Percentiles rank a stretch among this genome's conserved stretches.
Conservation (phyloP, 1,140 invertebrate genomes). For the Cydia fagiglandana region DNA sequence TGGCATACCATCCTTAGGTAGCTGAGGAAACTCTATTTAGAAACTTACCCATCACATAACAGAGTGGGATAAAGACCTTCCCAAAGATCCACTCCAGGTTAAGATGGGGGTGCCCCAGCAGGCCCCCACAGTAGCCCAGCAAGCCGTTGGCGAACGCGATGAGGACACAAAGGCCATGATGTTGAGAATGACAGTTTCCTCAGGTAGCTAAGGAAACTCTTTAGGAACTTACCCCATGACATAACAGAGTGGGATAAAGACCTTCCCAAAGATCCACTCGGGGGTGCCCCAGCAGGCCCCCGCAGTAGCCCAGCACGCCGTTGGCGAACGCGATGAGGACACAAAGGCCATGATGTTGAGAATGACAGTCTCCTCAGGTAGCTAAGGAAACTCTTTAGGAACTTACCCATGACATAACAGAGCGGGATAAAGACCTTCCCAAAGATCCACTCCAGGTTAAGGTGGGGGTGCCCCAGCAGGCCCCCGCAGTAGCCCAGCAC, state of each 20-base stretch:
- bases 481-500: conserved; percentile 89
- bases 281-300: conserved; percentile 84
- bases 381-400: no score
- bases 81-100: conserved; percentile 87
- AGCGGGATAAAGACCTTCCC: conserved; percentile 93
- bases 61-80: conserved; percentile 92
- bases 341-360: conserved; percentile 96
- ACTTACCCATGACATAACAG: conserved; percentile 83
- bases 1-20: no score
- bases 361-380: no score
- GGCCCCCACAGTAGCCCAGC: conserved; percentile 87
- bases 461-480: conserved; percentile 83
- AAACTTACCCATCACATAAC: conserved; percentile 81
- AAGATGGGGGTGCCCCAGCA: conserved; percentile 83
- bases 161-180: conserved; percentile 94
- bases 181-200: no score
- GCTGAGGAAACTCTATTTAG: no score
- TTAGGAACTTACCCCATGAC: conserved; percentile 75
- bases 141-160: conserved; percentile 90
- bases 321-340: conserved; percentile 92
- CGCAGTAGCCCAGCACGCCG: conserved; percentile 88
- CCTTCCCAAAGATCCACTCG: conserved; percentile 89
- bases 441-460: conserved; percentile 86
- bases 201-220: no score
- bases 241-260: conserved; percentile 92